Percentiles rank a stretch among this genome's conserved stretches.
Evolutionary conservation across 2,113 vertebrate species (phyloP).

Genomic region (Actenoides hombroni): DNA sequence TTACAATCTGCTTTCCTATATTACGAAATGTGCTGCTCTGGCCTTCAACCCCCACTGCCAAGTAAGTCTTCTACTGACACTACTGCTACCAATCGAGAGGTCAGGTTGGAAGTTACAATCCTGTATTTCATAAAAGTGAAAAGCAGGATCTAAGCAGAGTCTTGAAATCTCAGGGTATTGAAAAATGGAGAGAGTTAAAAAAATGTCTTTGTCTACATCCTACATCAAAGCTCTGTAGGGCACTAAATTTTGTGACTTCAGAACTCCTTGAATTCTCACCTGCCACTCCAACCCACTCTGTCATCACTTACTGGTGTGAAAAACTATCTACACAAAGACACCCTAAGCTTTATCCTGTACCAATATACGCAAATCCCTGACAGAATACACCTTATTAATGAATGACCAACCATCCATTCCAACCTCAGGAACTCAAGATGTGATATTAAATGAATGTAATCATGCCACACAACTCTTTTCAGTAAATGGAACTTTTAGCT

Average conservation of each 20-base stretch:
- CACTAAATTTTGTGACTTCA: background rate
- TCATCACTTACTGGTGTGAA: rapidly evolving
- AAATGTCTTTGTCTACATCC: rapidly evolving
- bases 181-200: background rate
- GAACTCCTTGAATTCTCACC: background rate
- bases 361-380: background rate
- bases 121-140: background rate
- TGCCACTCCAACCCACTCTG: background rate
- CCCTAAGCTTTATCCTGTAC: background rate
- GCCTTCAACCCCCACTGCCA: background rate
- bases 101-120: background rate
- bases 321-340: background rate
- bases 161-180: background rate
- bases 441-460: background rate
- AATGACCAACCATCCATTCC: background rate
- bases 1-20: background rate
- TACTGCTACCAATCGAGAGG: background rate
- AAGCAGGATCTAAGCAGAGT: background rate
- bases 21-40: background rate
- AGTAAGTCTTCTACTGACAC: background rate
- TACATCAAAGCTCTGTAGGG: background rate
- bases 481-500: background rate
- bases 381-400: background rate
- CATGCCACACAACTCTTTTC: background rate
- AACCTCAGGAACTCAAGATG: background rate